A percentile compares a stretch with the other conserved stretches of the same genome.
These are phyloP conservation scores for Drosophila varians DNA, from an alignment of 1,140 invertebrate genomes.

Conservation along the genomic window DNA sequence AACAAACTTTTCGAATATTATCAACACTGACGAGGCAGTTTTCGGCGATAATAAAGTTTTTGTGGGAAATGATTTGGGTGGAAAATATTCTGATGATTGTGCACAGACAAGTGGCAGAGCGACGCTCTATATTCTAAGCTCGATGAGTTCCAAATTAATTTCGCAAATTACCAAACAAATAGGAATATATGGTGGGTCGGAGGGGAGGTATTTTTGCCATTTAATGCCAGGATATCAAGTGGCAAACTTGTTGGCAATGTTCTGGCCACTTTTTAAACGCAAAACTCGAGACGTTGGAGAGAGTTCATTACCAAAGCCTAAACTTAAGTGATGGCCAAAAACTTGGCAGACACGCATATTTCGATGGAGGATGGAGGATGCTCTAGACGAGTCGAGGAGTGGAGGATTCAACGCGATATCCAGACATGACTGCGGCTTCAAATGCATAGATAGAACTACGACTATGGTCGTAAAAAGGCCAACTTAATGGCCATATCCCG, in stretches of 20 bases:
- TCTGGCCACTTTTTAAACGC: slow-evolving; percentile 3
- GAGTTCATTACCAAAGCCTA: slow-evolving; percentile 46
- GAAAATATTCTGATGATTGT: slow-evolving; percentile 14
- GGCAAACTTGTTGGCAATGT: neutral
- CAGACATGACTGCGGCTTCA: slow-evolving; percentile 3
- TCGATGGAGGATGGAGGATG: too few species aligned
- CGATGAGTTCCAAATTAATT: slow-evolving; percentile 14
- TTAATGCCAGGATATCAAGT: neutral
- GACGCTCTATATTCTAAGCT: neutral
- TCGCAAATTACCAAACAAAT: slow-evolving; percentile 29
- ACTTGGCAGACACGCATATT: slow-evolving; percentile 15
- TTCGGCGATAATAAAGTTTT: neutral
- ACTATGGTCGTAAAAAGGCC: slow-evolving; percentile 68
- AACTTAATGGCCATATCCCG: slow-evolving; percentile 77
- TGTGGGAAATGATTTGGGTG: neutral
- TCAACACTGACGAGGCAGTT: neutral
- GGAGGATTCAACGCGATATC: slow-evolving; percentile 33
- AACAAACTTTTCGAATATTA: neutral
- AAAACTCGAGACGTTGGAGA: neutral
- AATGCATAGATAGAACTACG: slow-evolving; percentile 12
- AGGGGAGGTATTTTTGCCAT: too few species aligned
- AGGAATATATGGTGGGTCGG: neutral
- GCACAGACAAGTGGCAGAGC: too few species aligned
- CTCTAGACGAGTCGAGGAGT: too few species aligned
- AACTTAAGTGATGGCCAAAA: slow-evolving; percentile 43